phyloP scores from a whole-genome alignment of 2,113 vertebrate genomes.

The Eudyptes chrysolophus region DNA sequence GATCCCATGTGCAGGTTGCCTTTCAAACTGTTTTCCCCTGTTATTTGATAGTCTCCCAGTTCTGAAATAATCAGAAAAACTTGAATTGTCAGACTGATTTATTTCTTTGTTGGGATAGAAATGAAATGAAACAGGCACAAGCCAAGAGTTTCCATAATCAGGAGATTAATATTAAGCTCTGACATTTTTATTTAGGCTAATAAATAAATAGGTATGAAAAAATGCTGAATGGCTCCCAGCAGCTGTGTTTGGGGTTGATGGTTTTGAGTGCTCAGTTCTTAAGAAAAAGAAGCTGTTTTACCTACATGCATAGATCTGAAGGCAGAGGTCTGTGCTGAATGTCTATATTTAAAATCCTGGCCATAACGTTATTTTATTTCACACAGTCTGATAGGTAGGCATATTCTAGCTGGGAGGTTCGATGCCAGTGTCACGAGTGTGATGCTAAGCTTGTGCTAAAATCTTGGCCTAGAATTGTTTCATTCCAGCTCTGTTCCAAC shows the following conservation, averaged over 20 bases:
- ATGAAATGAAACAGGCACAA: background rate
- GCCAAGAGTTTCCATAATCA: background rate
- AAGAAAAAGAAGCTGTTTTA: background rate
- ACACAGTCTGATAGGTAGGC: background rate
- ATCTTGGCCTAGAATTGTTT: background rate
- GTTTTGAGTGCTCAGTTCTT: background rate
- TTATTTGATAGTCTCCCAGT: background rate
- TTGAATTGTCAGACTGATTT: background rate
- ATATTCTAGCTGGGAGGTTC: background rate
- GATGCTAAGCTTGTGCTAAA: background rate
- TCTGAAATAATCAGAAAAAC: background rate
- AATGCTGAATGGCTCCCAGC: background rate
- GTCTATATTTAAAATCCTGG: background rate
- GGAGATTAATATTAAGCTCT: background rate
- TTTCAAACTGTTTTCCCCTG: background rate
- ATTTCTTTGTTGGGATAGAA: background rate
- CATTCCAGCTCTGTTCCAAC: background rate
- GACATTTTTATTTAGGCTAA: slow-evolving; percentile 28
- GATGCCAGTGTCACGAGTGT: background rate
- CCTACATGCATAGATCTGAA: background rate
- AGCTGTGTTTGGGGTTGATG: background rate
- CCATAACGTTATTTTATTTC: background rate
- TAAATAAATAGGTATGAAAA: slow-evolving; percentile 15
- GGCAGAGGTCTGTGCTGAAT: background rate
- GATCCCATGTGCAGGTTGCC: background rate